phyloP scores from a whole-genome alignment of 2,113 vertebrate genomes.

The Grammomys dolichurus region DNA sequence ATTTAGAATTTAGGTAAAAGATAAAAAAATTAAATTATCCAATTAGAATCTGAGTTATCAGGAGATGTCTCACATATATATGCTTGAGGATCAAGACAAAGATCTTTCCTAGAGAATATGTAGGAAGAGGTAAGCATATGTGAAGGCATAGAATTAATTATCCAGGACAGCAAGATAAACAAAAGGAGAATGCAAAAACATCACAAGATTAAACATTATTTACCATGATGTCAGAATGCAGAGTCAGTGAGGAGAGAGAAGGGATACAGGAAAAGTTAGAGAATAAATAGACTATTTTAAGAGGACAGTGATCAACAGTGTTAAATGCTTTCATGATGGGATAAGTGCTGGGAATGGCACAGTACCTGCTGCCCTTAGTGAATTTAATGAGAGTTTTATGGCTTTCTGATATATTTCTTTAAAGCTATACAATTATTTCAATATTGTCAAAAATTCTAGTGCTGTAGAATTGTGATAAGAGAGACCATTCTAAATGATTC shows the following conservation, averaged over 20 bases:
- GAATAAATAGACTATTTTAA: slow-evolving; percentile 35
- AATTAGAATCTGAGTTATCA: slow-evolving; percentile 20
- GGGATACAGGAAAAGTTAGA: neutral
- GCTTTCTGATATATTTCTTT: slow-evolving; percentile 34
- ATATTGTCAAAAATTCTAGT: slow-evolving; percentile 51
- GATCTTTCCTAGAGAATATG: slow-evolving; percentile 28
- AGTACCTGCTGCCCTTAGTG: neutral
- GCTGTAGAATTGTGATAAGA: slow-evolving; percentile 50
- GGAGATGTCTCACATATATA: neutral
- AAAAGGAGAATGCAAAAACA: neutral
- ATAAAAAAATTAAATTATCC: neutral
- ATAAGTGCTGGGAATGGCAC: neutral
- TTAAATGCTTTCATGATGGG: slow-evolving; percentile 24
- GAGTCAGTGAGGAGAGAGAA: neutral
- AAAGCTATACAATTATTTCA: slow-evolving; percentile 55
- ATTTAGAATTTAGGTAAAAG: slow-evolving; percentile 30
- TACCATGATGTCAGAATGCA: neutral
- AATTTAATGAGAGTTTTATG: slow-evolving; percentile 28
- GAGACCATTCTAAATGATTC: slow-evolving; percentile 63
- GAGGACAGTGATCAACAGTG: neutral
- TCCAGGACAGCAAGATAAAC: neutral
- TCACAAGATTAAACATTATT: slow-evolving; percentile 5
- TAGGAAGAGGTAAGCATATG: neutral
- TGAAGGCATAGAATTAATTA: neutral
- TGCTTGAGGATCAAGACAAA: neutral